phyloP scores from a whole-genome alignment of 2,797 vertebrate species.

The Molossus alvarezi region DNA sequence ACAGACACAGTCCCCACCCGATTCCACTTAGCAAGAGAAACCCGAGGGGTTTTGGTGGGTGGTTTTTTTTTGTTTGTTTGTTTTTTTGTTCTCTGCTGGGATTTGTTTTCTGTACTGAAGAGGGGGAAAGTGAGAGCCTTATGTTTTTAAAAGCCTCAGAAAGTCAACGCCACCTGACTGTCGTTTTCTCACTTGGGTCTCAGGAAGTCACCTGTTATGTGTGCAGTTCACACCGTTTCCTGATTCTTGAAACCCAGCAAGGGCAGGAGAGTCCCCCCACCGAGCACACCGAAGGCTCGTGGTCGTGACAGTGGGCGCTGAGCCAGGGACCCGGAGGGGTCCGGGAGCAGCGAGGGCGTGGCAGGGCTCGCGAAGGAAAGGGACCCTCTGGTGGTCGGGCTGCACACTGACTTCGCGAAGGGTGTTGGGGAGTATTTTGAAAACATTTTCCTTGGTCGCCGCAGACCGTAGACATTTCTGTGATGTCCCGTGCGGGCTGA shows the following conservation, averaged over 20 bases:
- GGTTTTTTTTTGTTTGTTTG: not conserved
- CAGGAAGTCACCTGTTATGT: not conserved
- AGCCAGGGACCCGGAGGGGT: not conserved
- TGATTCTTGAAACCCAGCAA: not conserved
- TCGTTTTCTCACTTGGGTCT: constrained; percentile 50
- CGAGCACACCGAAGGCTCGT: not conserved
- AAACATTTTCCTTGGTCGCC: constrained; percentile 13
- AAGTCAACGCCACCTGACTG: not conserved
- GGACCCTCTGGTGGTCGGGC: not conserved
- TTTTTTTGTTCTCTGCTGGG: not conserved
- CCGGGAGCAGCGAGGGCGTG: fast-evolving
- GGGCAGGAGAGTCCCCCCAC: not conserved
- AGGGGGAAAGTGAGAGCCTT: not conserved
- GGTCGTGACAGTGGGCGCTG: fast-evolving
- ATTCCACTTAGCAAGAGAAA: not conserved
- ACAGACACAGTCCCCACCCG: fast-evolving
- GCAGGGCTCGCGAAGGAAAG: fast-evolving
- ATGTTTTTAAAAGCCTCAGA: not conserved
- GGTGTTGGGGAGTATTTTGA: constrained; percentile 9
- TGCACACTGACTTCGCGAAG: not conserved
- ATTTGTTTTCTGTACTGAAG: not conserved
- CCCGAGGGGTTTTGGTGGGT: not conserved
- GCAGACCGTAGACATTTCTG: not conserved
- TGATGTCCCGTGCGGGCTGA: not conserved
- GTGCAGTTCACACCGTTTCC: not conserved